Base-by-base conservation (phyloP, 1,140 invertebrate species). In the Proctacanthus coquilletti region DNA sequence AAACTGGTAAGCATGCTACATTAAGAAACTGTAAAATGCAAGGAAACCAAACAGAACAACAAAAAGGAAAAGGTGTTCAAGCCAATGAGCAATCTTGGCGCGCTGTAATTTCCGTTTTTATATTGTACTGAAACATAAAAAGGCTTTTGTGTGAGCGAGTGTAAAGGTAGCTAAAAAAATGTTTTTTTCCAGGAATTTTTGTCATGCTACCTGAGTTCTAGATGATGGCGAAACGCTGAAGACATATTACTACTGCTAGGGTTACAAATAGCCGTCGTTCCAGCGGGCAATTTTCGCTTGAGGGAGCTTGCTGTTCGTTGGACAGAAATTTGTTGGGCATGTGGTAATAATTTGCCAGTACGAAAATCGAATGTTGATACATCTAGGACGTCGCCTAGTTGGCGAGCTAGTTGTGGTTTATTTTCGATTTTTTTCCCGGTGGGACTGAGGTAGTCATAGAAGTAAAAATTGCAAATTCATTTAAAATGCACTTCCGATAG, bases 341-440 rank as follows among this genome's bases (percentile, higher is more conserved):
- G 48, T 21, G 45, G 39, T 25, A 53, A 78, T 48, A 80, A 71
- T 65, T 79, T 80, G 45, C 84, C 83, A 47, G 78, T 73, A 49
- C 76, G 72, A 61, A 77, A 86, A 68, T 88, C 84, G 68, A 87
- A 85, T 49, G 75, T 74, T 46, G 77, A 74, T 21, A 87, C 66
- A 66, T 88, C 84, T 61, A 83, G 69, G 48, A 71, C 66, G 56
- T 84, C 77, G 50, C 81, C 81, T 35, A 86, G 68, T 59, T 75
- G 74, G 46, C 79, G 68, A 34, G 77, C 71, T 53, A 88, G 68
- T 64, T 86, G 78, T 19, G 80, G 75, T 63, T 86, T 86, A 62
- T 74, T 84, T 50, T 78, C 69, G 56, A 84, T 75, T 64, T 80
- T 81, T 65, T 79, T 78, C 49, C 83, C 82, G 42, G 51, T 51